phyloP scores from a whole-genome alignment of 2,113 vertebrate genomes.

The Lutjanus erythropterus region DNA sequence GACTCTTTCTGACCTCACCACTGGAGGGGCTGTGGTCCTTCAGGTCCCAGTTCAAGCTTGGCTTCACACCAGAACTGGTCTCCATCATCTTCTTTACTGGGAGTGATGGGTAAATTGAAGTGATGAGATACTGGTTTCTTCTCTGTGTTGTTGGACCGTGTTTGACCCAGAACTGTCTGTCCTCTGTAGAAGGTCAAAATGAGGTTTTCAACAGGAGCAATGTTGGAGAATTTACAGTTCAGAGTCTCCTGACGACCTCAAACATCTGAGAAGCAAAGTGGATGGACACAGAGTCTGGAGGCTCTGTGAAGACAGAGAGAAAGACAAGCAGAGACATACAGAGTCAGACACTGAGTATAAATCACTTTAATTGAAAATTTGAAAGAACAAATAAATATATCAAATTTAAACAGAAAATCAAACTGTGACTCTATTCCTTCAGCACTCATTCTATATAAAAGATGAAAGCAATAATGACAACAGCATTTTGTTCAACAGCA shows the following conservation, averaged over 20 bases:
- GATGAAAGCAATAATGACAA: not conserved
- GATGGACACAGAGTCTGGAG: constrained; percentile 73
- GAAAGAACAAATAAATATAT: too few relatives aligned
- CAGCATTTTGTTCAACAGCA: not conserved
- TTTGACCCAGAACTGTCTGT: not conserved
- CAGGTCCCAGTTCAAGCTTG: constrained; percentile 67
- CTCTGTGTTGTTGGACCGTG: not conserved
- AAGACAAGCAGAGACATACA: not conserved
- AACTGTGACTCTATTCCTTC: too few relatives aligned
- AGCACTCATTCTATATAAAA: too few relatives aligned
- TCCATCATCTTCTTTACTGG: constrained; percentile 57
- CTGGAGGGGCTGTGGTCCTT: constrained; percentile 55
- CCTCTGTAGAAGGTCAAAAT: constrained; percentile 67
- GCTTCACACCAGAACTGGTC: constrained; percentile 73
- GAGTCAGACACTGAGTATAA: not conserved
- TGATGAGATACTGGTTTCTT: constrained; percentile 55
- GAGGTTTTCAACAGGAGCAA: constrained; percentile 71
- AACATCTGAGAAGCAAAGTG: constrained; percentile 45
- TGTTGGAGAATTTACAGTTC: constrained; percentile 67
- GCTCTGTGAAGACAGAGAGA: constrained; percentile 60
- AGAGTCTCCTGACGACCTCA: constrained; percentile 52
- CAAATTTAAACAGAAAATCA: too few relatives aligned
- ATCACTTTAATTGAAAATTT: too few relatives aligned
- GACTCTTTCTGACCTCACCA: constrained; percentile 55
- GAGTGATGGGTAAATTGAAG: constrained; percentile 54